Percentiles rank a stretch among this genome's conserved stretches.
phyloP scores from a whole-genome alignment of 2,888 invertebrate species.

The Cistogaster globosa region DNA sequence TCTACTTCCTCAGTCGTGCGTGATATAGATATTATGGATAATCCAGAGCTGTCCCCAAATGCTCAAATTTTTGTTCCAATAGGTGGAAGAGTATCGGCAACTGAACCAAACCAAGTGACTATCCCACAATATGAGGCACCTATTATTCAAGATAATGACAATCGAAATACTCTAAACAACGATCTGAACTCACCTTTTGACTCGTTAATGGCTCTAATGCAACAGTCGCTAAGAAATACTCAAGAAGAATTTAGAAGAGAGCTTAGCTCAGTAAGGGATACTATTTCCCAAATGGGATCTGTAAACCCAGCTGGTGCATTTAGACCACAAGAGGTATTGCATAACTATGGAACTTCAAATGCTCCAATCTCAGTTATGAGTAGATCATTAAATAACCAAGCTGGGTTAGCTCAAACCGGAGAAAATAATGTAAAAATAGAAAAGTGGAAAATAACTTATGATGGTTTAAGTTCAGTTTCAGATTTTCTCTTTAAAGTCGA shows the following conservation, averaged over 20 bases:
- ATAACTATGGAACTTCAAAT: neutral
- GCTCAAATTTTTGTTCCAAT: neutral
- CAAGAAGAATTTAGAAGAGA: no score
- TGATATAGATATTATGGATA: neutral
- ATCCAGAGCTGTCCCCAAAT: neutral
- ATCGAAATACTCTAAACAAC: neutral
- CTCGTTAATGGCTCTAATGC: no score
- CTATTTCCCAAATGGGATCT: neutral
- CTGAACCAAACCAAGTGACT: neutral
- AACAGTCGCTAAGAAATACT: no score
- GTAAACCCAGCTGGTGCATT: neutral
- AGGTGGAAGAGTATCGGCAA: neutral
- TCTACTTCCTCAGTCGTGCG: neutral
- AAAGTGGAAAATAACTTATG: slow-evolving; percentile 8
- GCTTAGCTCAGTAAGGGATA: no score
- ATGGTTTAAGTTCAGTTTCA: slow-evolving; percentile 1
- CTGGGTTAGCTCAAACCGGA: no score
- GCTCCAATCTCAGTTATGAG: no score
- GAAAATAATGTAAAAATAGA: no score
- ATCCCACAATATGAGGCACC: neutral
- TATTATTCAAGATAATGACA: neutral
- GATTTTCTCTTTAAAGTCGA: slow-evolving; percentile 7
- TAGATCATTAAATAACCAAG: no score
- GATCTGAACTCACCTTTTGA: neutral
- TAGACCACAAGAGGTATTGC: neutral